Evolutionary conservation across 2,888 invertebrate species (phyloP), one percentile per base, ranked within the genome.

Genomic region (Trachelus troglodyta): DNA sequence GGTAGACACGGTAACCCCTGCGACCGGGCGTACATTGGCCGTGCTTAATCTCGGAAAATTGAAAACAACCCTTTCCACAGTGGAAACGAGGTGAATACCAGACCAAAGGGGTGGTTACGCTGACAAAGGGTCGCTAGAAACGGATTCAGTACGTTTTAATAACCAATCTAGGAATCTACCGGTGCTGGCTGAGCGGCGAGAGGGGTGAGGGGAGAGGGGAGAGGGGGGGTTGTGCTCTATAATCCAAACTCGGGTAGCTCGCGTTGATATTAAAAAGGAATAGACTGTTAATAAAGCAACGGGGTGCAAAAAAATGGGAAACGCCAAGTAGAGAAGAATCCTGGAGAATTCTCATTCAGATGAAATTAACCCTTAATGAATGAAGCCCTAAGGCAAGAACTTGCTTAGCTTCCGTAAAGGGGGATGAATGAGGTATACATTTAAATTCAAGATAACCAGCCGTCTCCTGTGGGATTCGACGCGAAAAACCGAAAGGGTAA

Each of bases 91-190:
- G 1, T 15, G 15, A 40, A 40, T 6, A 6, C 15, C 40, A 6
- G 40, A 40, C 15, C 15, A 40, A 40, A 40, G 40, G 40, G 40
- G 40, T 40, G 40, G 40, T 40, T 40, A 15, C 40, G 15, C 40
- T 15, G 15, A 40, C 40, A 40, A 40, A 40, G 4, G 40, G 15
- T 40, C 15, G 40, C 40, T 15, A 15, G 40, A 40, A 40, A 83
- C 83, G 83, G 83, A 84, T 85, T 85, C 85, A 84, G 86, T 82
- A 85, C 86, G 80, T 85, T 86, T 86, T 86, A 86, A 86, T 85
- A 85, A 86, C 83, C 86, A 86, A 86, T 86, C 86, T 84, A 86
- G 40, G 15, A 40, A 40, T 40, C 40, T 40, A 40, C 40, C 40
- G 15, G 40, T 6, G 40, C 40, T 15, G 40, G 15, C 6, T 15